Conservation (phyloP, 2,888 invertebrate genomes). For the Lamproptera curius region DNA sequence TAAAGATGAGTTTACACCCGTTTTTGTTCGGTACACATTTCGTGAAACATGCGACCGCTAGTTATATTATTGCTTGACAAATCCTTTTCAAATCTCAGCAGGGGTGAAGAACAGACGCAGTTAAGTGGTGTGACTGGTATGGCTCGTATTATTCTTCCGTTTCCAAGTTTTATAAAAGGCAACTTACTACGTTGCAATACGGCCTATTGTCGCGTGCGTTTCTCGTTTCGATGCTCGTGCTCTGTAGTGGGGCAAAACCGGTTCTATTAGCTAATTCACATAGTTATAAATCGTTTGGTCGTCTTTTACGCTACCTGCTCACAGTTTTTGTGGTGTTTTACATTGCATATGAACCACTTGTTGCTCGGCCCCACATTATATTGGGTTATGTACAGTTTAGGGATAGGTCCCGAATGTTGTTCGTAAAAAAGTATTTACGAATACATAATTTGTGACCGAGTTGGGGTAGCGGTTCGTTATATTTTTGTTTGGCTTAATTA, state of each 20-base stretch:
- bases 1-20: too few species aligned
- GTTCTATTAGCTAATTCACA: conserved; percentile 53
- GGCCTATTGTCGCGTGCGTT: conserved; percentile 47
- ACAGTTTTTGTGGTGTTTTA: conserved; percentile 65
- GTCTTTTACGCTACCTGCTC: conserved; percentile 60
- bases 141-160: conserved; percentile 27
- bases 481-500: too few species aligned
- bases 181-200: conserved; percentile 32
- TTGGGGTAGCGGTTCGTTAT: too few species aligned
- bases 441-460: not conserved
- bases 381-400: conserved; percentile 35
- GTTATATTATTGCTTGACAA: conserved; percentile 38
- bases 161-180: conserved; percentile 23
- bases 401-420: conserved; percentile 29
- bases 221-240: conserved; percentile 39
- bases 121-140: conserved; percentile 44
- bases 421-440: conserved; percentile 12
- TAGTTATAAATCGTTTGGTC: conserved; percentile 57
- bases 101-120: conserved; percentile 50
- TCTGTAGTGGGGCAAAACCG: conserved; percentile 51
- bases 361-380: conserved; percentile 58
- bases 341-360: conserved; percentile 70
- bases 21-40: not conserved
- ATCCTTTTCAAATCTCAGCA: conserved; percentile 63
- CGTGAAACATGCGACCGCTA: conserved; percentile 22